Conservation (phyloP, 2,797 vertebrate species). For the Pseudopleuronectes americanus region DNA sequence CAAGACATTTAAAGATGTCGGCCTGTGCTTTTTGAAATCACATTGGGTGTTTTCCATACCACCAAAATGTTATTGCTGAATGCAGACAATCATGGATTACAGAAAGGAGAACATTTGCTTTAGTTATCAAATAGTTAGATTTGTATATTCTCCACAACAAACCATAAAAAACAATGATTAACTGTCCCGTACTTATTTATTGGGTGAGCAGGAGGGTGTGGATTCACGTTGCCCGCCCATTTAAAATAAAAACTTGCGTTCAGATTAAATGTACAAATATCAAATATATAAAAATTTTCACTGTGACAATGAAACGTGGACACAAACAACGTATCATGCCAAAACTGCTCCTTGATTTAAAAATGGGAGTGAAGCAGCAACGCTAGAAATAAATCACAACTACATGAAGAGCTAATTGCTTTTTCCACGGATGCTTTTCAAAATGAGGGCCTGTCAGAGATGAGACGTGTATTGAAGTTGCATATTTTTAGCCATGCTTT, state of each 20-base stretch:
- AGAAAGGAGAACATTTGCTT: background rate
- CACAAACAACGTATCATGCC: background rate
- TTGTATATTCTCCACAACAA: background rate
- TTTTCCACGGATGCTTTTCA: slow-evolving; percentile 39
- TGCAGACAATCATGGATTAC: background rate
- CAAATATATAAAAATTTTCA: background rate
- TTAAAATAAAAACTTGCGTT: slow-evolving; percentile 11
- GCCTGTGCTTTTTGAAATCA: background rate
- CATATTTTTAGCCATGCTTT: slow-evolving; percentile 69
- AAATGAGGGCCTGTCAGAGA: slow-evolving; percentile 58
- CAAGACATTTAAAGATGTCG: background rate
- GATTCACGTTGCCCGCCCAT: slow-evolving; percentile 15
- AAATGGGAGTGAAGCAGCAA: slow-evolving; percentile 30
- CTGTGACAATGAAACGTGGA: background rate
- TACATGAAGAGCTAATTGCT: slow-evolving; percentile 38
- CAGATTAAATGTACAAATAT: slow-evolving; percentile 6
- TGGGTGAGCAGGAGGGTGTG: slow-evolving; percentile 29
- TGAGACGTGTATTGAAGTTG: slow-evolving; percentile 58
- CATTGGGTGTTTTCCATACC: background rate
- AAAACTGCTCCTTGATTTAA: slow-evolving; percentile 11
- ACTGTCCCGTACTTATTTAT: background rate
- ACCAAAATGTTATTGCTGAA: background rate
- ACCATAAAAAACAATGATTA: background rate
- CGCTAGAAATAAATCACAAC: slow-evolving; percentile 37
- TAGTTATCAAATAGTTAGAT: background rate